Conservation (phyloP, 2,113 vertebrate species). For the Equus przewalskii region DNA sequence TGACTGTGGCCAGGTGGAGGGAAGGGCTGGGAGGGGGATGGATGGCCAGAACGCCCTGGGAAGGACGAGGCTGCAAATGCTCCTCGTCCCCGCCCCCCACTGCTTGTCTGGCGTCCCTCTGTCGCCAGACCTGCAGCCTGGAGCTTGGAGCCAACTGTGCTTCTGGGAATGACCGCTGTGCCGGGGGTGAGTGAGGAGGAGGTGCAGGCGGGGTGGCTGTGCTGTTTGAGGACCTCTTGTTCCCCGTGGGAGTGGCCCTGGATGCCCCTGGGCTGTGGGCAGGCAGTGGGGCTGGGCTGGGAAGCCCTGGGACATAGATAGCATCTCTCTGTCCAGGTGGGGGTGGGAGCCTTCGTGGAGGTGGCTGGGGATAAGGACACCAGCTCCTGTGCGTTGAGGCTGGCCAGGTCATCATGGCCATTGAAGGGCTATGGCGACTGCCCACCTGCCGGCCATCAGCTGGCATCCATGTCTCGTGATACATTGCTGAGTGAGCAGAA, state of each 20-base stretch:
- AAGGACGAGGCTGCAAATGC: background rate
- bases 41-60: background rate
- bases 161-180: background rate
- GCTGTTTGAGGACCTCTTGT: too few species aligned
- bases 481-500: background rate
- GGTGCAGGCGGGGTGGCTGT: background rate
- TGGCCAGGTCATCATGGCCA: accelerated
- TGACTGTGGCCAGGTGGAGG: background rate
- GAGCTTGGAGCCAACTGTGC: background rate
- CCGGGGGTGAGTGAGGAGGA: background rate
- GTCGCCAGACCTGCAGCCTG: background rate
- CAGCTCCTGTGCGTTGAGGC: background rate
- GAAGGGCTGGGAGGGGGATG: background rate
- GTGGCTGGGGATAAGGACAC: background rate
- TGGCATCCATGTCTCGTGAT: background rate
- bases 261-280: background rate
- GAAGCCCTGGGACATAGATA: too few species aligned
- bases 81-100: accelerated
- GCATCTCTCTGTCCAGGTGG: background rate
- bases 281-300: background rate
- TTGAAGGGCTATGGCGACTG: background rate
- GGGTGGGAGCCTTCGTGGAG: background rate
- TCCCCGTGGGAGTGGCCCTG: background rate
- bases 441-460: accelerated
- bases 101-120: background rate